Base-by-base conservation (phyloP, 1,140 invertebrate species). In the Calephelis virginiensis region DNA sequence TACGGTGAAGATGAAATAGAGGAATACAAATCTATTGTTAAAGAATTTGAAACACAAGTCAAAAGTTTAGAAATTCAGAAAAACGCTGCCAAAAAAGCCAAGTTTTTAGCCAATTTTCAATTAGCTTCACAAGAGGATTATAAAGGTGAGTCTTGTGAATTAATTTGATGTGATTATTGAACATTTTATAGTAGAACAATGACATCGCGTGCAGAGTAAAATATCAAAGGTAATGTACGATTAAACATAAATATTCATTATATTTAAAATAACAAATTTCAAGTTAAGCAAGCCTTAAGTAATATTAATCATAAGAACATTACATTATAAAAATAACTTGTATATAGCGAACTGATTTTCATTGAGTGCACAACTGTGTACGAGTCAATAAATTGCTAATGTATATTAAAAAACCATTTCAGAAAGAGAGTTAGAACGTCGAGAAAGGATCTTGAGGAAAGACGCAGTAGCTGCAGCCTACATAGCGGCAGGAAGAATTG, bases 51-150 rank as follows among this genome's bases (percentile, higher is more conserved):
- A 9, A 14, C 60, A n/a, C n/a, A 62, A 40, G 6, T 38, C 8
- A 56, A n/a, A 7, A 49, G 40, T 61, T 49, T 64, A 28, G 59
- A 74, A 61, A 12, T 37, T 43, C 79, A 70, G 63, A 71, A 75
- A 62, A 64, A 56, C 71, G 46, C 70, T 69, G 7, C 60, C 59
- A 47, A 72, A 8, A 89, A 92, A 71, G 69, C 79, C 17, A 76
- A 90, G 45, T 92, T 92, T 72, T 72, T 92, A 12, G 78, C 85
- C 37, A 66, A 70, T 48, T 85, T 92, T n/a, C 79, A 72, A 61
- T 70, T 92, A 64, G 83, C 82, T 46, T 82, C 89, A 37, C 71
- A 70, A 49, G 72, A 82, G 13, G 76, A 68, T 17, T 88, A 67
- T 66, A 84, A 82, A 80, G 91, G 91, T 91, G 81, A 69, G 14